A percentile compares a stretch with the other conserved stretches of the same genome.
phyloP scores from a whole-genome alignment of 2,797 vertebrate species.

The Atherinosoma microstoma region DNA sequence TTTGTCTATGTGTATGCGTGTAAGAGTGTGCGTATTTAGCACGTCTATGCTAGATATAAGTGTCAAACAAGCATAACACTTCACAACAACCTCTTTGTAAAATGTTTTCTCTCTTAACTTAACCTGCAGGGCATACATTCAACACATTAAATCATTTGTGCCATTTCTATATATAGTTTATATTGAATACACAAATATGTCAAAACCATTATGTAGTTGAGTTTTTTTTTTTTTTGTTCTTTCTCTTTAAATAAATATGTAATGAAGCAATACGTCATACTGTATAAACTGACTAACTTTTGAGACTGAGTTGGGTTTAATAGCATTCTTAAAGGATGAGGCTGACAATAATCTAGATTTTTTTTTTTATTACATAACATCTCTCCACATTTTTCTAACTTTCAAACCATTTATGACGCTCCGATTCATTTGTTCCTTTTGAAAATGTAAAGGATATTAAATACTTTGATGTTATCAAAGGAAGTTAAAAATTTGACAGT shows the following conservation, averaged over 20 bases:
- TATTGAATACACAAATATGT: slow-evolving; percentile 8
- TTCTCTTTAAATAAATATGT: slow-evolving; percentile 21
- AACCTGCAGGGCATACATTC: slow-evolving; percentile 35
- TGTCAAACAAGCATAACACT: slow-evolving; percentile 52
- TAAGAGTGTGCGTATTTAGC: slow-evolving; percentile 30
- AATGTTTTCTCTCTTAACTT: slow-evolving; percentile 20
- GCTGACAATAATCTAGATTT: neutral
- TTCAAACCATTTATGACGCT: neutral
- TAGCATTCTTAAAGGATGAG: neutral
- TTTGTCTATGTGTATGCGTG: neutral
- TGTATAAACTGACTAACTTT: slow-evolving; percentile 12
- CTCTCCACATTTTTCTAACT: neutral
- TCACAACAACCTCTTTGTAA: slow-evolving; percentile 27
- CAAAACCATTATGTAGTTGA: slow-evolving; percentile 5
- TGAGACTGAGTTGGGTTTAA: neutral
- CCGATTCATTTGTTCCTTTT: neutral
- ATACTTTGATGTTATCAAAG: neutral
- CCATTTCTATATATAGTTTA: slow-evolving; percentile 15
- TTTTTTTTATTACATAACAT: neutral
- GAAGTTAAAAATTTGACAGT: neutral
- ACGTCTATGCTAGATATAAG: slow-evolving; percentile 21
- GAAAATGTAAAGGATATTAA: neutral
- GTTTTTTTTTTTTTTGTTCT: slow-evolving; percentile 1
- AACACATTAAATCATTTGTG: slow-evolving; percentile 29
- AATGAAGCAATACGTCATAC: slow-evolving; percentile 33